phyloP scores from a whole-genome alignment of 2,888 invertebrate genomes.

The Caradrina clavipalpis region DNA sequence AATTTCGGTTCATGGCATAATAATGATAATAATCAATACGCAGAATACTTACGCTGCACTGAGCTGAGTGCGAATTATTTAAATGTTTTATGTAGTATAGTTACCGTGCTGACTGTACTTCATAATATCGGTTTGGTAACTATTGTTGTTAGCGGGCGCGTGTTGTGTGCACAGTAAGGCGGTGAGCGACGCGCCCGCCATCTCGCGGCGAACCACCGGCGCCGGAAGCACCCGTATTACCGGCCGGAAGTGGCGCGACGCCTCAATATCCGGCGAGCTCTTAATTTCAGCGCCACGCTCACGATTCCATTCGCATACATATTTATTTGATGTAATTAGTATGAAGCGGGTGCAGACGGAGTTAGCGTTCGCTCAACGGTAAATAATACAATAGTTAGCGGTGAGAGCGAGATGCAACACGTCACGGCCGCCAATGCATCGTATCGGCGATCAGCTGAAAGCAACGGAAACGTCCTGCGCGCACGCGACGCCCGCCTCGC shows the following conservation, averaged over 20 bases:
- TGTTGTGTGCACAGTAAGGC: no score
- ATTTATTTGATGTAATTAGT: conserved; percentile 40
- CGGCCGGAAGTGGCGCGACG: conserved; percentile 42
- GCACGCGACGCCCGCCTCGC: conserved; percentile 14
- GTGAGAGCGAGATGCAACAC: neutral
- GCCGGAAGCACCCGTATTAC: conserved; percentile 38
- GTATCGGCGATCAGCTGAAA: conserved; percentile 43
- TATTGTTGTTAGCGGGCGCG: no score
- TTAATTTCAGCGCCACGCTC: conserved; percentile 39
- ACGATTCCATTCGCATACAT: conserved; percentile 16
- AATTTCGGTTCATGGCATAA: no score
- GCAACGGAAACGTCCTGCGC: conserved; percentile 31
- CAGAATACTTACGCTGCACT: no score
- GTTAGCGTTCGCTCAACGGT: neutral
- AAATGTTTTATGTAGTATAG: no score
- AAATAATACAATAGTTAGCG: neutral
- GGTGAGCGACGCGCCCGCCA: no score
- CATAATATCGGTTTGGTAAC: no score
- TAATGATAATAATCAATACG: no score
- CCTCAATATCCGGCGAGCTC: conserved; percentile 50
- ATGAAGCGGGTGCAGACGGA: neutral
- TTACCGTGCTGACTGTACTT: no score
- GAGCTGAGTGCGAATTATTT: no score
- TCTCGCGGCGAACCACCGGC: neutral
- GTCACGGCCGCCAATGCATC: conserved; percentile 7